Base-by-base conservation (phyloP, 2,113 vertebrate genomes). In the Sterna hirundo region DNA sequence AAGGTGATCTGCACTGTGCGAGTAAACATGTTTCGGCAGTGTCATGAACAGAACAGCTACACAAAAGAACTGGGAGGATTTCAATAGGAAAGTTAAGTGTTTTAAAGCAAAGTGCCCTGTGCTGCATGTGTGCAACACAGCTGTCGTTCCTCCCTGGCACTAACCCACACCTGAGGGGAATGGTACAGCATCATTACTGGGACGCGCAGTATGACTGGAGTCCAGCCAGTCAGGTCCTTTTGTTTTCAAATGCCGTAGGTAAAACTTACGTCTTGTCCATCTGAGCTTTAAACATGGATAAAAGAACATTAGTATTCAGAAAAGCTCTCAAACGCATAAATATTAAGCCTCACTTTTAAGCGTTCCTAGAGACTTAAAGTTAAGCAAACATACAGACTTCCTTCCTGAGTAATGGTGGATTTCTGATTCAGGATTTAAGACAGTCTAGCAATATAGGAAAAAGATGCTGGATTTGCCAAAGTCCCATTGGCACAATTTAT, bases 401-500 rank as follows among this genome's bases (percentile, higher is more conserved):
- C 40, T 72, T 60, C 42, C 30, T 88, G 78, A 65, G 66, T 54
- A 79, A 44, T 70, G 46, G 79, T 83, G 55, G 87, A 90, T 94
- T 94, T 96, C 93, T 94, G 86, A 93, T 51, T 87, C 62, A 36
- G 90, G 75, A 77, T 66, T 93, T 93, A 84, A 95, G 84, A 54
- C 27, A 90, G 84, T 36, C 84, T 16, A 40, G 79, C 70, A 93
- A 47, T 74, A 80, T 36, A 27, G 87, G 87, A 55, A 44, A 89
- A 84, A 89, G 44, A 91, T 23, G 52, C n/a, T 90, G 66, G 75
- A 88, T 92, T 90, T 94, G 82, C 85, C 90, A 62, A 90, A 95
- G 93, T 92, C 96, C 85, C 93, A 86, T 29, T 80, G 92, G 90
- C 75, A 93, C 44, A 23, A 93, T 92, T 94, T 83, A 83, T 93